Percentiles rank a stretch among this genome's conserved stretches.
Conservation (phyloP, 2,888 invertebrate species). For the Pteria penguin region DNA sequence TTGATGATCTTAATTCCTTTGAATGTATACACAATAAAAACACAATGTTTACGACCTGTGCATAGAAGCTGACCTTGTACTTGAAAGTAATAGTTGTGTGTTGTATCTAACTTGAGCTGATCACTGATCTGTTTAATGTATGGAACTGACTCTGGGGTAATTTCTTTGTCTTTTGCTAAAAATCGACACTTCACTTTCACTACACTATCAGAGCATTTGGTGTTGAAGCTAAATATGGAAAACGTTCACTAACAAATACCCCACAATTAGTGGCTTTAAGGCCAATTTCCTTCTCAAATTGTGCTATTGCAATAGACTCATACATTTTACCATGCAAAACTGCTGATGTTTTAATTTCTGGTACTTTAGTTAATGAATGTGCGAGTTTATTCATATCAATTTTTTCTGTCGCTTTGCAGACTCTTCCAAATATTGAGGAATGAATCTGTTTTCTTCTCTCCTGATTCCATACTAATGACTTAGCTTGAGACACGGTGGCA, state of each 20-base stretch:
- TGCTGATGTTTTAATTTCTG: neutral
- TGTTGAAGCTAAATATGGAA: constrained; percentile 12
- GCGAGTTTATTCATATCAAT: constrained; percentile 13
- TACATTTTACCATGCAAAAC: no score
- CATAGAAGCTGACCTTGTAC: constrained; percentile 19
- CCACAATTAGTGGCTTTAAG: constrained; percentile 11
- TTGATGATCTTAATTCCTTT: neutral
- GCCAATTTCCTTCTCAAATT: neutral
- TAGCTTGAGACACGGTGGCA: no score
- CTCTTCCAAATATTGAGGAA: constrained; percentile 25
- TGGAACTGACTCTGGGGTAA: no score
- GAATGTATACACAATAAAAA: neutral
- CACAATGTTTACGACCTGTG: neutral
- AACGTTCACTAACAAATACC: constrained; percentile 1
- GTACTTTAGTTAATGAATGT: neutral
- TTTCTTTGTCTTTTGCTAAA: constrained; percentile 17
- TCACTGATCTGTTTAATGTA: neutral
- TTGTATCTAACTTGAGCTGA: constrained; percentile 4
- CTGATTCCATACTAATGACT: constrained; percentile 8
- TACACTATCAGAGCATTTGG: constrained; percentile 11
- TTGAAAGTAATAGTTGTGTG: no score
- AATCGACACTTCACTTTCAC: constrained; percentile 41
- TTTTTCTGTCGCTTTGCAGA: constrained; percentile 22
- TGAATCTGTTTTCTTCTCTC: constrained; percentile 17
- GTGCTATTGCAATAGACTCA: neutral